Evolutionary conservation across 2,797 vertebrate genomes (phyloP), one percentile per base, ranked within the genome.

Genomic region (Sciurus carolinensis): DNA sequence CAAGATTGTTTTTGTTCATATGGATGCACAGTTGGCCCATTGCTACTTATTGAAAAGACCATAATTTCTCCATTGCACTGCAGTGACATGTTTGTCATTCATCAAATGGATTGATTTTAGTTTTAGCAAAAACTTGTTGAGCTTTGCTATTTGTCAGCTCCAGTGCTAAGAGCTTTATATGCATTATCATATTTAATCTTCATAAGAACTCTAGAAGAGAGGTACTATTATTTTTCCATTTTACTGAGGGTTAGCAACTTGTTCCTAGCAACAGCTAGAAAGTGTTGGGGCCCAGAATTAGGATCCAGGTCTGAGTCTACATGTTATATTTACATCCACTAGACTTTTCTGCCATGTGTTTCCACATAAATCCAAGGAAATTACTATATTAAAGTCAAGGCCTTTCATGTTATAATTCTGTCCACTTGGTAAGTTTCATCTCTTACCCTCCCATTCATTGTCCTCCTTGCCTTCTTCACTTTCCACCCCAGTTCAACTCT

Each of bases 151-250:
- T 30, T 62, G 44, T 82, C 57, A 92, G 77, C 47, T 28, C 33
- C 69, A 92, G n/a, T 91, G 52, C 73, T 93, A 77, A 95, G 83
- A 75, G 42, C 17, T 73, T 92, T 79, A 71, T 39, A 47, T 81
- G 67, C 50, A 66, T 86, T 86, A 73, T 80, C 39, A 50, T 92
- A 88, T 30, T 88, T 92, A 86, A 84, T 95, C 44, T 89, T 92
- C 39, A 69, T 20, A 47, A 22, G 57, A 91, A 82, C n/a, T 86
- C 62, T 72, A 11, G 33, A 92, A 87, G 47, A 90, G n/a, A 77
- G 15, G 30, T 50, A 72, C 18, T 59, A 2, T 92, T 83, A 42
- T 85, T 95, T 94, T 89, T 50, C 22, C n/a, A 59, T 50, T 90
- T 79, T 87, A 79, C 4, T 71, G 82, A 66, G 39, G 26, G 9